These are phyloP conservation scores for Aplochiton taeniatus DNA, from an alignment of 2,797 vertebrate genomes.

Conservation along the genomic window DNA sequence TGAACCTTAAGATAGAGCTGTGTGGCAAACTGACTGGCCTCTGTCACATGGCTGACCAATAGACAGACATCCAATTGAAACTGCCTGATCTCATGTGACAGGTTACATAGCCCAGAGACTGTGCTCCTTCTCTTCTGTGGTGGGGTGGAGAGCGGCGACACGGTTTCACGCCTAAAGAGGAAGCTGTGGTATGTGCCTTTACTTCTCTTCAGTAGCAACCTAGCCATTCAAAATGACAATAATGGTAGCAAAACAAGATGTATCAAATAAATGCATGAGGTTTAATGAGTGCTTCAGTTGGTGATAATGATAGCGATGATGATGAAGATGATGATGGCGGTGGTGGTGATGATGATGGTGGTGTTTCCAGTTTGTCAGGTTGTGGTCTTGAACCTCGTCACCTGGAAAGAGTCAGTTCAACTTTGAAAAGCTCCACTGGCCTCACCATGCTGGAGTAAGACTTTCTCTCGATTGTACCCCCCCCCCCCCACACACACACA, in stretches of 20 bases:
- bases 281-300: too few relatives aligned
- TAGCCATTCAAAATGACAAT: too few relatives aligned
- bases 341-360: not conserved
- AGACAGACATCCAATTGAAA: not conserved
- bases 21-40: too few relatives aligned
- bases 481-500: not conserved
- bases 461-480: not conserved
- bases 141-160: slow-evolving; percentile 4
- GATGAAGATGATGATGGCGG: not conserved
- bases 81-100: slow-evolving; percentile 13
- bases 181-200: not conserved
- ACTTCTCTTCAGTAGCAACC: not conserved
- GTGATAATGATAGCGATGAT: not conserved
- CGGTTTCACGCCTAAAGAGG: not conserved
- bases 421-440: slow-evolving; percentile 60
- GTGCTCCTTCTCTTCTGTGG: slow-evolving; percentile 45
- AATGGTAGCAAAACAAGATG: too few relatives aligned
- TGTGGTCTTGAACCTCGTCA: slow-evolving; percentile 66
- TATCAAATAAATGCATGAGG: too few relatives aligned
- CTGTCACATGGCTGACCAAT: too few relatives aligned
- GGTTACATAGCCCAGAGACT: slow-evolving; percentile 49
- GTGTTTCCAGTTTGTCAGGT: slow-evolving; percentile 61
- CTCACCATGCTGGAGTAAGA: slow-evolving; percentile 83
- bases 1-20: too few relatives aligned
- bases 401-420: slow-evolving; percentile 65